Percentiles rank a stretch among this genome's conserved stretches.
These are phyloP conservation scores for Pachycephala philippinensis DNA, from an alignment of 2,113 vertebrate genomes.

Conservation along the genomic window DNA sequence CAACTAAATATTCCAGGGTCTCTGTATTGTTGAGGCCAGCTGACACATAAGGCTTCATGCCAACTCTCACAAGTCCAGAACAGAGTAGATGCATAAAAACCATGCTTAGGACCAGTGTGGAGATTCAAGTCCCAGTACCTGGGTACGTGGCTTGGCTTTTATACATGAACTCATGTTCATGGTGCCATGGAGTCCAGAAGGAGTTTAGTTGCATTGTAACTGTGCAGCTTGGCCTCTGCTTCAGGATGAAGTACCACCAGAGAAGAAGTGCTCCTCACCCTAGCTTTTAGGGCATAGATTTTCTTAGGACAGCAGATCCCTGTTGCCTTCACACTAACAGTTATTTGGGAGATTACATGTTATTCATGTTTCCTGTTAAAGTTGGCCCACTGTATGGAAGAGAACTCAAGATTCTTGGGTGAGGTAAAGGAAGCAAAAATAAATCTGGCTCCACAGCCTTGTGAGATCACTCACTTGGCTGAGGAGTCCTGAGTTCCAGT, in stretches of 20 bases:
- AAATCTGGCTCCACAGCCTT: neutral
- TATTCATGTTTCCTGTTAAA: neutral
- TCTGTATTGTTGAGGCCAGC: neutral
- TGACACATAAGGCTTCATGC: neutral
- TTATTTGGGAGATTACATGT: neutral
- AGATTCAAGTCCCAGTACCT: neutral
- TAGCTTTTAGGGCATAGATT: neutral
- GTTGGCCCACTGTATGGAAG: neutral
- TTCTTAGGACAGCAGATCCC: neutral
- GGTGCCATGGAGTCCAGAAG: neutral
- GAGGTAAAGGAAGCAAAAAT: constrained; percentile 7
- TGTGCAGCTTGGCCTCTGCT: neutral
- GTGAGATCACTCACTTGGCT: neutral
- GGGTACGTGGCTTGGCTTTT: neutral
- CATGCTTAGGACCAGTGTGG: neutral
- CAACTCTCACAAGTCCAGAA: neutral
- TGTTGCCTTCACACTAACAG: neutral
- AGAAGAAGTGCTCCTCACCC: neutral
- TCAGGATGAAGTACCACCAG: neutral
- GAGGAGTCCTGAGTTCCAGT: neutral
- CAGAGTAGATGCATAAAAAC: neutral
- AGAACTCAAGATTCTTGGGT: neutral
- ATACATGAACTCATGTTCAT: neutral
- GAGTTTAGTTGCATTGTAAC: neutral
- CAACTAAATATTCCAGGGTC: neutral